Evolutionary conservation across 2,888 invertebrate species (phyloP), one percentile per base, ranked within the genome.

Genomic region (Autographa gamma): DNA sequence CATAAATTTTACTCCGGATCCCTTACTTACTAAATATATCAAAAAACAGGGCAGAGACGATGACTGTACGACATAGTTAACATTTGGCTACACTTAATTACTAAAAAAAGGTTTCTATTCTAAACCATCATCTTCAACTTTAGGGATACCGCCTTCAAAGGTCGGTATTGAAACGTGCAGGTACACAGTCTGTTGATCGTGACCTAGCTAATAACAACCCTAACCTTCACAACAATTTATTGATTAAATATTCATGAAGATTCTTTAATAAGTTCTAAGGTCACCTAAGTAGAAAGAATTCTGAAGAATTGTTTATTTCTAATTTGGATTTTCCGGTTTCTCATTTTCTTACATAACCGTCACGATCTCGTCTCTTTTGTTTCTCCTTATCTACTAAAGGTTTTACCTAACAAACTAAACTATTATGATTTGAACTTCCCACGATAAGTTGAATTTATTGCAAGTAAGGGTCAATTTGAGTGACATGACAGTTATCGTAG

Each of bases 121-220:
- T 25, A 25, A 3, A 25, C 3, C 25, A 25, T 25, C 25, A 25
- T 25, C 25, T 25, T 25, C 25, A 1, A 25, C 25, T 25, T 3
- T 25, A 25, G 25, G 25, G 25, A n/a, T n/a, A n/a, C n/a, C n/a
- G n/a, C n/a, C 8, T 38, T 38, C 0, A 38, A 38, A 38, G 38
- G 38, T 66, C 60, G 54, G 43, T 14, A 48, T 7, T 48, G 6
- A 16, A n/a, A 48, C n/a, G n/a, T 7, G n/a, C 48, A 48, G 14
- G 5, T 43, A 16, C n/a, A 48, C 48, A 48, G 48, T 48, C 16
- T n/a, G 16, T n/a, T 48, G 48, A 48, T 48, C 48, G 48, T 48
- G 48, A 48, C 48, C 48, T 48, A 48, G 48, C 48, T 48, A 48
- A 48, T 48, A 48, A 48, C 48, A 48, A 48, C 48, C 48, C 48